phyloP scores from a whole-genome alignment of 2,797 vertebrate genomes.

The Smutsia temminckii region DNA sequence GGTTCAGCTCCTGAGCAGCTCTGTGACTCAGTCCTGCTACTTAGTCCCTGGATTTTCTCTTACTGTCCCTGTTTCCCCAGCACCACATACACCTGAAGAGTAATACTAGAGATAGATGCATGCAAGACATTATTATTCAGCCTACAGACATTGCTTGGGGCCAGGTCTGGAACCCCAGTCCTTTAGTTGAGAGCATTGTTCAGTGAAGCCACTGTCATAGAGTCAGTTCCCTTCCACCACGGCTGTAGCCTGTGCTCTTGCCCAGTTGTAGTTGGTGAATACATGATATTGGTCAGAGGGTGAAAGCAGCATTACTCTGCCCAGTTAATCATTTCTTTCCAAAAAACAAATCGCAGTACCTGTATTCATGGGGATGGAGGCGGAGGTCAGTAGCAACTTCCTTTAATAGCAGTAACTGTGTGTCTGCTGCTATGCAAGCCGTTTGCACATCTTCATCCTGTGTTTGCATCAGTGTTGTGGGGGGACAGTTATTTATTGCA shows the following conservation, averaged over 20 bases:
- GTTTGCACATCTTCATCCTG: fast-evolving
- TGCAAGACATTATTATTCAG: not conserved
- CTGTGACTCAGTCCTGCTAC: not conserved
- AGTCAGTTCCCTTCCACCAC: too few relatives aligned
- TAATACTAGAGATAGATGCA: not conserved
- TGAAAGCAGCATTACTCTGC: not conserved
- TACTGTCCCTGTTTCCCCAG: not conserved
- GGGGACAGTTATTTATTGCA: not conserved
- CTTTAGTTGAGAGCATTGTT: not conserved
- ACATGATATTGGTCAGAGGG: not conserved
- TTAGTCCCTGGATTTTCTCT: not conserved
- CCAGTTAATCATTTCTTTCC: not conserved
- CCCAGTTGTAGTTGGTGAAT: not conserved
- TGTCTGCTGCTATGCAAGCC: fast-evolving
- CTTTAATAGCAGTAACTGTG: fast-evolving
- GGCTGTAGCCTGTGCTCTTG: too few relatives aligned
- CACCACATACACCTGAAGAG: not conserved
- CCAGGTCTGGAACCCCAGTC: not conserved
- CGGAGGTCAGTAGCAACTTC: not conserved
- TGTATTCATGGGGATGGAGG: not conserved
- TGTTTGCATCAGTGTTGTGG: fast-evolving
- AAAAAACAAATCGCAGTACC: fast-evolving
- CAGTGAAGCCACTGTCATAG: not conserved
- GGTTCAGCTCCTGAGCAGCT: not conserved
- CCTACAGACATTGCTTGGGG: not conserved